Percentiles rank a stretch among this genome's conserved stretches.
Evolutionary conservation across 2,888 invertebrate genomes (phyloP).

Genomic region (Pristionchus japonicus): DNA sequence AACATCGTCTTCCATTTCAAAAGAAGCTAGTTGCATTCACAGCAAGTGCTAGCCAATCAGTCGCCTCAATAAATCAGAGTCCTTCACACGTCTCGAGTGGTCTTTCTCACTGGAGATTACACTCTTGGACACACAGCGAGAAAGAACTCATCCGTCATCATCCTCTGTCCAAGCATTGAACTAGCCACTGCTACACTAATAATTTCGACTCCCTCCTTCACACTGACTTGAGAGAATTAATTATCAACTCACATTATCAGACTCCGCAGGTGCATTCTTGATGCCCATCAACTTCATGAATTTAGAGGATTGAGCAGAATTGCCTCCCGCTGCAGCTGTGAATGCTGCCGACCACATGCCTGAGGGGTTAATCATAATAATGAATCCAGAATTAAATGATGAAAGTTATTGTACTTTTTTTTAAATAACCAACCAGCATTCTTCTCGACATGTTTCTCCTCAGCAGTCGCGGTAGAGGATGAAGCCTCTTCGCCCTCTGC

Average conservation of each 20-base stretch:
- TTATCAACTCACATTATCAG: neutral
- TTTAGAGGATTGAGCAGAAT: conserved; percentile 35
- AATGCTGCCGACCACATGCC: conserved; percentile 48
- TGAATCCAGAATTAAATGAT: no score
- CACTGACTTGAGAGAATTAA: no score
- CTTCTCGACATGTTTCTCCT: conserved; percentile 23
- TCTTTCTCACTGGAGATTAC: conserved; percentile 13
- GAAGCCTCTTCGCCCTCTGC: conserved; percentile 41
- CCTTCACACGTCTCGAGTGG: neutral
- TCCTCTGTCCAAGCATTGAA: neutral
- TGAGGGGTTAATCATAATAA: no score
- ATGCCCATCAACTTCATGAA: conserved; percentile 47
- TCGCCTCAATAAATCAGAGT: neutral
- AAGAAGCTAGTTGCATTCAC: no score
- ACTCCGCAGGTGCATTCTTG: conserved; percentile 21
- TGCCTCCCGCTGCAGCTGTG: conserved; percentile 39
- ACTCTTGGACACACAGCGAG: neutral
- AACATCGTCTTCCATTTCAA: no score
- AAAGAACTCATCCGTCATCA: conserved; percentile 9
- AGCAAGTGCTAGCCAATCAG: neutral
- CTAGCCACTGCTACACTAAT: neutral
- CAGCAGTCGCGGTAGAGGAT: conserved; percentile 7
- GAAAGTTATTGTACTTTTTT: no score
- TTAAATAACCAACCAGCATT: conserved; percentile 38
- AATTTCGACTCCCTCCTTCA: neutral